These are phyloP conservation scores for Anolis carolinensis DNA, from an alignment of 2,113 vertebrate genomes.

Conservation along the genomic window DNA sequence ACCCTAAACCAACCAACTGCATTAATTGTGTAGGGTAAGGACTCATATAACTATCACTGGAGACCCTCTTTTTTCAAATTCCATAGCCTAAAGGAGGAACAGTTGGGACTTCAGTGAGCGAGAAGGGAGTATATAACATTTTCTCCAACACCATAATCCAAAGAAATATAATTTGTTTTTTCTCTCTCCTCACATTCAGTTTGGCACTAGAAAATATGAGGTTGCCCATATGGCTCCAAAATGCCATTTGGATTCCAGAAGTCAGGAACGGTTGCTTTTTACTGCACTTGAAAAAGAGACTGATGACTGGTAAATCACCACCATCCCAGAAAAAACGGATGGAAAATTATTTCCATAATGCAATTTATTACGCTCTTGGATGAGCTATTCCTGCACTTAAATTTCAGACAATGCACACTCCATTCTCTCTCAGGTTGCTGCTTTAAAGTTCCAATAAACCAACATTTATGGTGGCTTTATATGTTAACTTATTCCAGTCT, in stretches of 20 bases:
- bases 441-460: not conserved
- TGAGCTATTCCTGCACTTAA: not conserved
- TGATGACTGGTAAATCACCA: not conserved
- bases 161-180: not conserved
- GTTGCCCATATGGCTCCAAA: not conserved
- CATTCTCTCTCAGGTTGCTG: not conserved
- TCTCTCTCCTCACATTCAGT: not conserved
- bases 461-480: not conserved
- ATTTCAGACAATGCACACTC: not conserved
- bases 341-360: not conserved
- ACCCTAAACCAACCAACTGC: too few species aligned
- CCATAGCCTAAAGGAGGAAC: too few species aligned
- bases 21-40: too few species aligned
- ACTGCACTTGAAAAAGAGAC: not conserved
- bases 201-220: not conserved
- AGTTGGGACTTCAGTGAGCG: not conserved
- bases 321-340: not conserved
- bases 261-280: not conserved
- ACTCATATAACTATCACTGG: too few species aligned
- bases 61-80: too few species aligned
- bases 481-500: not conserved
- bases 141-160: not conserved
- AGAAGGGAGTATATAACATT: not conserved
- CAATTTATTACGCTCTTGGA: not conserved
- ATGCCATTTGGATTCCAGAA: not conserved